Base-by-base conservation (phyloP, 2,888 invertebrate species). In the Drosophila siamana region DNA sequence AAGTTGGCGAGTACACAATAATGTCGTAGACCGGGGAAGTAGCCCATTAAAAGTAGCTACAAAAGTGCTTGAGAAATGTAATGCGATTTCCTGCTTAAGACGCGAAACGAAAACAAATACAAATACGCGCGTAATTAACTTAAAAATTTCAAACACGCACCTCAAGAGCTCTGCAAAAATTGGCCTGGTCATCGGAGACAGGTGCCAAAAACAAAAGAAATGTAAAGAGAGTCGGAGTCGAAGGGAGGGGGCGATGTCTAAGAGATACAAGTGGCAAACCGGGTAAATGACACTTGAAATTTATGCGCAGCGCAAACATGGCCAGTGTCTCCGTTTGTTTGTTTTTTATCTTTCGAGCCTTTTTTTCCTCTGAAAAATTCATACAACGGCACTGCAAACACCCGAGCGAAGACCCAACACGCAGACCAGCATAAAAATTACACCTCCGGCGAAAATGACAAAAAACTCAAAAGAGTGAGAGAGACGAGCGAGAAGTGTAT, bases 231-330 rank as follows among this genome's bases (percentile, higher is more conserved):
- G 26, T 56, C 50, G 48, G 38, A 59, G n/a, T n/a, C n/a, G n/a
- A n/a, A n/a, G 16, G 16, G 47, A 16, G 16, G 15, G 16, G 4
- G 28, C 6, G 7, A 11, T 19, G n/a, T 36, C 26, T 61, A 56
- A 55, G 62, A 55, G 70, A 62, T 50, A 61, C 51, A 75, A 81
- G 81, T 82, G 82, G 52, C 52, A 75, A 75, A 78, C 56, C 76
- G 74, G 86, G 86, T 86, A 86, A 86, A 86, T 86, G 86, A 86
- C 86, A 86, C 80, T 85, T 85, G 78, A 84, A 85, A 84, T 80
- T 85, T 85, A 85, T 85, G 86, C 86, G 78, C 81, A 78, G 86
- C 86, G 79, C 81, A 78, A 81, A 84, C 86, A 81, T 69, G 80
- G 65, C 56, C 69, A 63, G 47, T 62, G 79, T 63, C 56, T 66